Conservation (phyloP, 2,113 vertebrate species). For the Chaetops frenatus region DNA sequence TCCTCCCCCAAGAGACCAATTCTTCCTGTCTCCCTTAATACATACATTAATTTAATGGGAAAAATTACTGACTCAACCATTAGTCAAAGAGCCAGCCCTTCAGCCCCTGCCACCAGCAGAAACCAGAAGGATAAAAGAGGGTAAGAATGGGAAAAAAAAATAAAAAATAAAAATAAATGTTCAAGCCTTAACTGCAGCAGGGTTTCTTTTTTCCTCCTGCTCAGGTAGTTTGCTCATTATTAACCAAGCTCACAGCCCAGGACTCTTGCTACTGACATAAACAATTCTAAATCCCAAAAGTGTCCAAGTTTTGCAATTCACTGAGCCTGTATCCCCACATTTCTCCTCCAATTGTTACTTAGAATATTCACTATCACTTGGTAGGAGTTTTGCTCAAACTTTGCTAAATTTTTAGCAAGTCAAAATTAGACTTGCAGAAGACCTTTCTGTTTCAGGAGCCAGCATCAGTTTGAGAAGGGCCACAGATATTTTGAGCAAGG, state of each 20-base stretch:
- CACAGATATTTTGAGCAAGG: neutral
- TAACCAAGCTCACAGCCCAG: neutral
- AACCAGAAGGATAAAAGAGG: neutral
- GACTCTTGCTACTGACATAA: neutral
- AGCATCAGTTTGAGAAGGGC: neutral
- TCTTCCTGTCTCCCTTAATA: neutral
- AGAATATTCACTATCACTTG: neutral
- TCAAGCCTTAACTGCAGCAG: neutral
- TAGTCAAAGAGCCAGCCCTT: neutral
- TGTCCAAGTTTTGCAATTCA: neutral
- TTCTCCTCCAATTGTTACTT: neutral
- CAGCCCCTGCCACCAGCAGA: neutral
- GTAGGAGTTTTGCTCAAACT: neutral
- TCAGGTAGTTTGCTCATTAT: neutral
- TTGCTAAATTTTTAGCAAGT: neutral
- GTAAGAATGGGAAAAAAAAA: neutral
- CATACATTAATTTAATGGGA: neutral
- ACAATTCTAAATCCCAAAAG: neutral
- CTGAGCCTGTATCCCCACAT: fast-evolving
- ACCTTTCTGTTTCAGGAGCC: neutral
- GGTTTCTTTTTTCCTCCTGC: neutral
- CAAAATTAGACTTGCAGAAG: neutral
- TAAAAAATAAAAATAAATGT: neutral
- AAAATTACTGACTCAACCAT: neutral
- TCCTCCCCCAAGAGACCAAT: neutral